phyloP scores from a whole-genome alignment of 2,797 vertebrate genomes.

The Labeo calbasu region DNA sequence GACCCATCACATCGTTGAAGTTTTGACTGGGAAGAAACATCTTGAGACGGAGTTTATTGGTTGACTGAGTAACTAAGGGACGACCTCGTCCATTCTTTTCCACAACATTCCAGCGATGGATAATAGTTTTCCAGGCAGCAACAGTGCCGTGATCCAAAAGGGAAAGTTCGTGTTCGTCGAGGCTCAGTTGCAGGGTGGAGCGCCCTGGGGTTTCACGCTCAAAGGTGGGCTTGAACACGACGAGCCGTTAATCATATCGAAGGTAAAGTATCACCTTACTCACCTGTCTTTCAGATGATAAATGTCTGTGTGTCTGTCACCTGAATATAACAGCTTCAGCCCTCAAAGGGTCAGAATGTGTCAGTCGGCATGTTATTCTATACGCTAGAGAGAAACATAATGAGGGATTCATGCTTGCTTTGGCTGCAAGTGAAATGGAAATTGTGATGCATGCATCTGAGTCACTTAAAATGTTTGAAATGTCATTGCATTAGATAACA shows the following conservation, averaged over 20 bases:
- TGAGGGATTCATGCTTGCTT: not conserved
- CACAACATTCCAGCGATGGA: conserved; percentile 56
- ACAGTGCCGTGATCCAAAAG: conserved; percentile 59
- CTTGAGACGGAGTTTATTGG: conserved; percentile 16
- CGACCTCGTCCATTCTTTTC: conserved; percentile 17
- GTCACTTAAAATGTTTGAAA: conserved; percentile 12
- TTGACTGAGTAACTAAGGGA: conserved; percentile 30
- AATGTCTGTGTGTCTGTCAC: not conserved
- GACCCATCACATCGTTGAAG: conserved; percentile 45
- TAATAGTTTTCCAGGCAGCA: conserved; percentile 50
- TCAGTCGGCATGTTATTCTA: not conserved
- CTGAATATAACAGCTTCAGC: conserved; percentile 1
- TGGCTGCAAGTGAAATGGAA: not conserved
- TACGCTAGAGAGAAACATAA: not conserved
- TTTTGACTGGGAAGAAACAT: conserved; percentile 42
- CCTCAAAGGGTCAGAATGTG: conserved; percentile 20
- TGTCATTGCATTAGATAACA: not conserved
- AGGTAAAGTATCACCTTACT: conserved; percentile 77
- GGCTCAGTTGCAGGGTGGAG: conserved; percentile 86
- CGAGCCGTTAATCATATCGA: conserved; percentile 92
- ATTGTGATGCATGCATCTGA: not conserved
- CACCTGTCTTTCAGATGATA: conserved; percentile 12
- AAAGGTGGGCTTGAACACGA: conserved; percentile 91
- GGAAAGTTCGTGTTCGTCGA: conserved; percentile 83
- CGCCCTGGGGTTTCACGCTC: conserved; percentile 95